Evolutionary conservation across 2,888 invertebrate species (phyloP), one percentile per base, ranked within the genome.

Genomic region (Amphipyra berbera): DNA sequence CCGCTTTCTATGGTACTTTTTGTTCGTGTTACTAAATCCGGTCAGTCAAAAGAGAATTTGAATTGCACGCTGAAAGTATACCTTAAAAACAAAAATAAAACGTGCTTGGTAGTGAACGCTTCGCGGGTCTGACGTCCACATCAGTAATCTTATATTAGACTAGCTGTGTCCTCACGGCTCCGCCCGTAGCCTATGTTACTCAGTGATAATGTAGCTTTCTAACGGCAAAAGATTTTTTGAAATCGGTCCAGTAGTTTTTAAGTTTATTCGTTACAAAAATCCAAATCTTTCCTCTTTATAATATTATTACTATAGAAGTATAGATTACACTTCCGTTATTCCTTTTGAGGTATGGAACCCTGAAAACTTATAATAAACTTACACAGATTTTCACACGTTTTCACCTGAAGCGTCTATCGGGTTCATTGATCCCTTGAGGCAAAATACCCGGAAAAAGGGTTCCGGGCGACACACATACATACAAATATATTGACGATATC

Each of bases 401-500:
- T 21, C 37, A 61, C 45, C 40, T 64, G 41, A 49, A 46, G 61
- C 59, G 46, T 66, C 33, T 59, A 53, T 56, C 37, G 57, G 49
- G 52, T 47, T 42, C 42, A 62, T 62, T 69, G 58, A 63, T 59
- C 65, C 60, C 46, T 21, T 10, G 14, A 42, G 50, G 40, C 47
- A 67, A 66, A 61, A 64, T 27, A 64, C 47, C n/a, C 53, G 61
- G 9, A 59, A 76, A 73, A 73, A 56, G 61, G 63, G 35, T 56
- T 47, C 10, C 37, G 33, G 14, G 41, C 33, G 50, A 65, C 62
- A 62, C 30, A 60, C 53, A 41, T 49, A 61, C 13, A 63, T 55
- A 57, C 46, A 66, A 65, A 66, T 66, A 70, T 53, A 68, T 77
- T 60, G 64, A 55, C 45, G 61, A 54, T 77, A 62, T 21, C 21